phyloP scores from a whole-genome alignment of 2,797 vertebrate species.

The Anguilla pacifica region DNA sequence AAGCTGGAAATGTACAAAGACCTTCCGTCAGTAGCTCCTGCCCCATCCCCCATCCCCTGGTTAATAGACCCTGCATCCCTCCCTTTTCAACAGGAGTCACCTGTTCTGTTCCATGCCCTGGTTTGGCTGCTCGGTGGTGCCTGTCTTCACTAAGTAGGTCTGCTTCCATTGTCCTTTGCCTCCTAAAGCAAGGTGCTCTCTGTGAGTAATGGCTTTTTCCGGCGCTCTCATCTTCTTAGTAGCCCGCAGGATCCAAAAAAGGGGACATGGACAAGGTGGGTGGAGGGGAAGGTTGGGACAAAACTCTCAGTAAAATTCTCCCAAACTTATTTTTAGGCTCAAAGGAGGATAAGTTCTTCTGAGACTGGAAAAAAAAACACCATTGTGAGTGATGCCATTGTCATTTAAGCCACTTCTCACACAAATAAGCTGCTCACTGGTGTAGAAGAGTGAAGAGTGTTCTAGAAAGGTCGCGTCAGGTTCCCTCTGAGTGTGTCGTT shows the following conservation, averaged over 20 bases:
- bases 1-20: not conserved
- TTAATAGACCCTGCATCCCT: not conserved
- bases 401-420: not conserved
- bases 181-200: conserved; percentile 8
- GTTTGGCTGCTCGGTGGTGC: not conserved
- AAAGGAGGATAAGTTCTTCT: not conserved
- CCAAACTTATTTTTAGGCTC: not conserved
- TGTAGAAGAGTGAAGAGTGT: not conserved
- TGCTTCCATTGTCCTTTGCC: not conserved
- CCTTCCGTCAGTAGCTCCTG: not conserved
- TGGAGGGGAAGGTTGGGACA: not conserved
- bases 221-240: not conserved
- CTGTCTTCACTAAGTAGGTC: conserved; percentile 10
- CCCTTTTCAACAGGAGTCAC: not conserved
- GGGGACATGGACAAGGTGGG: conserved; percentile 5
- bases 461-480: not conserved
- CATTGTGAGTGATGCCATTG: not conserved
- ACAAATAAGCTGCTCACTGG: not conserved
- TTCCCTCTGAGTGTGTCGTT: not conserved
- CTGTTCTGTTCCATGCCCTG: not conserved
- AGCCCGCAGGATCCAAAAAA: not conserved
- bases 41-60: not conserved
- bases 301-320: not conserved
- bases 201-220: conserved; percentile 10
- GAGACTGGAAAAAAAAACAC: not conserved